Percentiles rank a stretch among this genome's conserved stretches.
phyloP scores from a whole-genome alignment of 2,888 invertebrate species.

The Trissoscelio sp. region DNA sequence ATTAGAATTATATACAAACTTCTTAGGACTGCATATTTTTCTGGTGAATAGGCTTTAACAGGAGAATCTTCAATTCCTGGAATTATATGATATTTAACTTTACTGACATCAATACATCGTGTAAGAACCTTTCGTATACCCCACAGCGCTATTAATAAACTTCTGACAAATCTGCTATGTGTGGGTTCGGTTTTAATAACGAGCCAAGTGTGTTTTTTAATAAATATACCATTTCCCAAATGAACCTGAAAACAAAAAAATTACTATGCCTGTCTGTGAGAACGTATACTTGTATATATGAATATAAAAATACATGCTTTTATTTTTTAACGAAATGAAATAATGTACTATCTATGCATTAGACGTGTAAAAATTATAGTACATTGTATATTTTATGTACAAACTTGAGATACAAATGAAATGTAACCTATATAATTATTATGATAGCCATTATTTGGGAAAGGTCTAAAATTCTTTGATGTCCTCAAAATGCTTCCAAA shows the following conservation, averaged over 20 bases:
- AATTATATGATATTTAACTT: not conserved
- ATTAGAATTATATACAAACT: not conserved
- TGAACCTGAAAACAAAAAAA: conserved; percentile 19
- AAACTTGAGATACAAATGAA: too few relatives aligned
- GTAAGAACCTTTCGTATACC: conserved; percentile 15
- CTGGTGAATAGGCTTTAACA: not conserved
- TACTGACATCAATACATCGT: conserved; percentile 21
- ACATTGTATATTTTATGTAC: too few relatives aligned
- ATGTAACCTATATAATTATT: too few relatives aligned
- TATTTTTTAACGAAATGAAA: too few relatives aligned
- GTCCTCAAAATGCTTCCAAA: too few relatives aligned
- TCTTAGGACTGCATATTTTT: conserved; percentile 25
- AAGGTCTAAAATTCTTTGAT: too few relatives aligned
- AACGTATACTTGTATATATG: too few relatives aligned
- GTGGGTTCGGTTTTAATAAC: conserved; percentile 34
- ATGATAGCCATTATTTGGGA: too few relatives aligned
- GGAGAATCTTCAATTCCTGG: conserved; percentile 28
- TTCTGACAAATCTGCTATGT: conserved; percentile 24
- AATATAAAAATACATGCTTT: too few relatives aligned
- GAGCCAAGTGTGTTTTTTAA: conserved; percentile 17
- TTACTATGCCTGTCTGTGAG: too few relatives aligned
- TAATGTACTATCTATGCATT: too few relatives aligned
- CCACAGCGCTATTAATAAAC: conserved; percentile 15
- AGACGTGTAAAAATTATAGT: too few relatives aligned
- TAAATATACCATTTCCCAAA: conserved; percentile 1